Base-by-base conservation (phyloP, 2,797 vertebrate species). In the Knipowitschia caucasica region DNA sequence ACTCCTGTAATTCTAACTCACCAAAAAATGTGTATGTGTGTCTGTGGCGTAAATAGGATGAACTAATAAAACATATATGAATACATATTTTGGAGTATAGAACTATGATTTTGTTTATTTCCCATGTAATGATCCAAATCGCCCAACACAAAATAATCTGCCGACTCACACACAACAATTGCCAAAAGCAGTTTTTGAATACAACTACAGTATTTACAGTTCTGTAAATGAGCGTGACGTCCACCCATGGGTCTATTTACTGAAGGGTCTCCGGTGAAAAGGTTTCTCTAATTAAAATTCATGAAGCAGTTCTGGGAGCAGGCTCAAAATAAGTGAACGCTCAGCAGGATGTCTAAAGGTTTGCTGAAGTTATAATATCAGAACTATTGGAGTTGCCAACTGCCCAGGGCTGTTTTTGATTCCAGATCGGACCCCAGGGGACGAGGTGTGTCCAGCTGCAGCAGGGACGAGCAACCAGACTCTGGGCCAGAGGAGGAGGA, bases 291-390 rank as follows among this genome's bases (percentile, higher is more conserved):
- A 40, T 73, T 62, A 53, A 67, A 42, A 75, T 67, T 70, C 59
- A 67, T 42, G 12, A 38, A 14, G 3, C 29, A 61, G 40, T 46
- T 64, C 60, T 53, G 65, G 66, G 64, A 69, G 15, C 30, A 44
- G 38, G 36, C 62, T 56, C 34, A 43, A 68, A 69, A 79, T 69
- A 79, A 72, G 49, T 72, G 62, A 58, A 50, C 8, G 18, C 57
- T 76, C 46, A 56, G 36, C n/a, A 15, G 38, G 35, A 60, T 59
- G 64, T 67, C 43, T 33, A 57, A 73, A 75, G 57, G 57, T 64
- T 70, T 64, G 56, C 61, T 65, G 70, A 64, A 51, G 53, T 82
- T 68, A 79, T 80, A 76, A 83, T 71, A 73, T 67, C 59, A 59
- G 60, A 67, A 69, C 73, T 68, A 68, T 17, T 4, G 58, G 59